These are phyloP conservation scores for Lithophane socia DNA, from an alignment of 2,888 invertebrate genomes.

Conservation along the genomic window DNA sequence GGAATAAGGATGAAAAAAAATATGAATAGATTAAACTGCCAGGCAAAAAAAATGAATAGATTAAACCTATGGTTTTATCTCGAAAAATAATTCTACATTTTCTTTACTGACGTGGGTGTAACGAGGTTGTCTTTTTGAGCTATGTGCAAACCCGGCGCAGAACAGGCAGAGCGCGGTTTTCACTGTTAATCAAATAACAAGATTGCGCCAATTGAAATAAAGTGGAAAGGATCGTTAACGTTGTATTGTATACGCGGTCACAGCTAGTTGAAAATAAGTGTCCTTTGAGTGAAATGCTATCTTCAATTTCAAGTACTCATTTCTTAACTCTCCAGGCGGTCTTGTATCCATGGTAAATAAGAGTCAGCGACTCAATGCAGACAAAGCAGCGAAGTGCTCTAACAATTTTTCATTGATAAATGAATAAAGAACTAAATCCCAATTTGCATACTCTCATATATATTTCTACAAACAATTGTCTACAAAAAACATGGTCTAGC, in stretches of 20 bases:
- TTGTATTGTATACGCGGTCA: background rate
- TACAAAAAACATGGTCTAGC: background rate
- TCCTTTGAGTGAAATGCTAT: background rate
- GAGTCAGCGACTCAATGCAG: background rate
- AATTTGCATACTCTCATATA: background rate
- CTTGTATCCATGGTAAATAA: background rate
- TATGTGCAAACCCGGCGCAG: background rate
- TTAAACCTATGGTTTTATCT: background rate
- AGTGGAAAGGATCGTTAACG: background rate
- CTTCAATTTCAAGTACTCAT: background rate
- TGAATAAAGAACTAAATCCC: background rate
- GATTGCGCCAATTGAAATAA: background rate
- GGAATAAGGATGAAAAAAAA: no score
- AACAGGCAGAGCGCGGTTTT: background rate
- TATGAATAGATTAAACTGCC: no score
- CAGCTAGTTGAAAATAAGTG: conserved; percentile 3
- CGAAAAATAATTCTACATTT: background rate
- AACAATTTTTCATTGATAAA: background rate
- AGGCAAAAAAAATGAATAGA: background rate
- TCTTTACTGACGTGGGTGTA: background rate
- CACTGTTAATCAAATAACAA: conserved; percentile 4
- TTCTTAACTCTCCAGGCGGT: background rate
- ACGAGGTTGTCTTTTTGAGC: background rate
- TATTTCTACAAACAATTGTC: background rate
- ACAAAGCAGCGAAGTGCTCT: background rate